Evolutionary conservation across 64 coral and sea anemone genomes (phyloP), one percentile per base, ranked within the genome.

Genomic region (Orbicella faveolata): DNA sequence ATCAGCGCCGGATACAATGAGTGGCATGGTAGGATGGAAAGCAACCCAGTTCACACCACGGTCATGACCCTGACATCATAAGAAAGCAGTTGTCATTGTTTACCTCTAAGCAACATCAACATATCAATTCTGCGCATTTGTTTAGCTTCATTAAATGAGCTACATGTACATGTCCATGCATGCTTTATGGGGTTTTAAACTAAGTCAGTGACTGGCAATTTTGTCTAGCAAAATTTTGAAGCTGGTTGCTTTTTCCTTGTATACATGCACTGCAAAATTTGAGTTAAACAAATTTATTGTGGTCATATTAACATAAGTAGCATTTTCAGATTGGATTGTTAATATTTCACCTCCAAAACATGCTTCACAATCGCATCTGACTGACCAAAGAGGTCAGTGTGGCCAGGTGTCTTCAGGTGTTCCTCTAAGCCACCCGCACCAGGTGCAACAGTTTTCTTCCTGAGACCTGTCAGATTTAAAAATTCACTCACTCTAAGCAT

Each of bases 311-410:
- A 48, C 7, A 48, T 5, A 48, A 48, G 44, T 48, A 48, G 44
- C 2, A 48, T 48, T 48, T 3, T 48, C 44, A 48, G 5, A 48
- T 48, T 48, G 44, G 55, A 16, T 59, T 16, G 12, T 30, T 15
- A 59, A 48, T 14, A 59, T 16, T 13, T 21, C 88, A 95, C 96
- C 93, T 98, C 96, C 6, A 98, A 79, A 62, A 98, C 96, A 95
- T 98, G 96, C 26, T 98, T 98, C 19, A 98, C 96, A 95, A 98
- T 98, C 23, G 96, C 93, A 88, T 98, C 96, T 88, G 96, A 98
- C 72, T 98, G 96, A 21, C 96, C 96, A 95, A 98, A 98, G 19
- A 98, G 68, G 61, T 98, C 96, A 55, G 96, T 98, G 52, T 98
- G 96, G 23, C 93, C 93, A 34, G 93, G 93, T 37, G 74, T 93